Conservation (phyloP, 2,888 invertebrate species). For the Noctua janthina region DNA sequence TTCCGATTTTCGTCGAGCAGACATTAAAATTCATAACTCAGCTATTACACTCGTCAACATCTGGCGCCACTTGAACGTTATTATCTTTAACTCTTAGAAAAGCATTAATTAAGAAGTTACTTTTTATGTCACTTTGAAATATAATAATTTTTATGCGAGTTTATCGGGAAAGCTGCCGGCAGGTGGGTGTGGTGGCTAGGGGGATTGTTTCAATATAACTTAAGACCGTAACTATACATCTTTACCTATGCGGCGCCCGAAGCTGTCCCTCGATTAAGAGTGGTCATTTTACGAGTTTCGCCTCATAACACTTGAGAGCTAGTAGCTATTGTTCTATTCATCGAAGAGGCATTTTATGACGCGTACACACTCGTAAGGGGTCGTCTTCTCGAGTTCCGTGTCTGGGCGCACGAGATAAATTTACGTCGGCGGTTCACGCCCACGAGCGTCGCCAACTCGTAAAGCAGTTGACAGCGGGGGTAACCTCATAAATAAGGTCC, state of each 20-base stretch:
- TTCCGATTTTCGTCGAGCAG: slow-evolving; percentile 83
- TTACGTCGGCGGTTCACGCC: slow-evolving; percentile 79
- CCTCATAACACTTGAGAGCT: slow-evolving; percentile 69
- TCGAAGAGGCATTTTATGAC: slow-evolving; percentile 84
- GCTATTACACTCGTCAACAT: slow-evolving; percentile 87
- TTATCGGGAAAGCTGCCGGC: slow-evolving; percentile 32
- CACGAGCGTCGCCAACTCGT: slow-evolving; percentile 81
- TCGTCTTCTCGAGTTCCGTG: slow-evolving; percentile 71
- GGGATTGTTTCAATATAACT: slow-evolving; percentile 13
- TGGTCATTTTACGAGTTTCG: slow-evolving; percentile 70
- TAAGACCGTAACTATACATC: not conserved
- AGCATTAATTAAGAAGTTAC: slow-evolving; percentile 81
- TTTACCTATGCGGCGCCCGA: slow-evolving; percentile 26
- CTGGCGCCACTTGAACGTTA: slow-evolving; percentile 84
- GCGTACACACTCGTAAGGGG: slow-evolving; percentile 72
- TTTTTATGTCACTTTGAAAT: slow-evolving; percentile 66
- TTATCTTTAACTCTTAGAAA: slow-evolving; percentile 83
- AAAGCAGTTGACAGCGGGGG: slow-evolving; percentile 79
- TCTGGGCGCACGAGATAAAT: slow-evolving; percentile 82
- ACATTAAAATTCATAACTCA: slow-evolving; percentile 88
- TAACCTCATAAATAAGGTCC: slow-evolving; percentile 82
- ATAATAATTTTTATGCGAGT: slow-evolving; percentile 47
- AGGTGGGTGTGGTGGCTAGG: slow-evolving; percentile 18
- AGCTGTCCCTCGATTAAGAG: slow-evolving; percentile 55
- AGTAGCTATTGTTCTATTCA: slow-evolving; percentile 79